Evolutionary conservation across 2,113 vertebrate genomes (phyloP), one percentile per base, ranked within the genome.

Genomic region (Pituophis catenifer): DNA sequence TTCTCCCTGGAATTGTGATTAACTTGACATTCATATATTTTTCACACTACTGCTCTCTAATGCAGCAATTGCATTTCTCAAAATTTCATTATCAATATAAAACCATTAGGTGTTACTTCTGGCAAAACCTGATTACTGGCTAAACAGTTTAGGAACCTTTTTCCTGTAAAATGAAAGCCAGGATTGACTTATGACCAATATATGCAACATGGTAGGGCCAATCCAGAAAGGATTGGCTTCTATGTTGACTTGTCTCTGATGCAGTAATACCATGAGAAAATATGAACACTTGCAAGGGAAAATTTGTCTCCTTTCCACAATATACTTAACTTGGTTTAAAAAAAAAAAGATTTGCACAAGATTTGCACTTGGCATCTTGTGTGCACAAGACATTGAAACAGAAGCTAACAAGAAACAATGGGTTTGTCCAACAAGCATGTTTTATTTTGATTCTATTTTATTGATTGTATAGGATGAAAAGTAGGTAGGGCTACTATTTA

Each of bases 1-100:
- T 93, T 97, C 94, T 96, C 70, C 93, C 86, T 96, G 54, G 93
- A 86, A 88, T 96, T 55, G 58, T 96, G 94, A 95, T 94, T 94
- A 95, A 95, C 94, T 96, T 94, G 94, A 4, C 53, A 58, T 95
- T 94, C 86, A 3, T 95, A 96, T 97, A 92, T 50, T 93, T 53
- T 96, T 91, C 88, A 65, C 55, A 95, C 55, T 93, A 86, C 15
- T 88, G 96, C 94, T 95, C 94, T 92, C 70, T 52, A 92, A 89
- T n/a, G 93, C 93, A 96, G 88, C 95, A 70, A 58, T 95, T 93
- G 5, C 90, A 89, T 96, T 97, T 96, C 92, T 58, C 94, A 75
- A 96, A 97, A 93, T 95, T 75, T 96, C 53, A 90, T 88, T 95
- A 91, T 90, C 94, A 53, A 81, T 92, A 50, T 93, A 54, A 85